Evolutionary conservation across 2,113 vertebrate genomes (phyloP).

Genomic region (Xenopus laevis): DNA sequence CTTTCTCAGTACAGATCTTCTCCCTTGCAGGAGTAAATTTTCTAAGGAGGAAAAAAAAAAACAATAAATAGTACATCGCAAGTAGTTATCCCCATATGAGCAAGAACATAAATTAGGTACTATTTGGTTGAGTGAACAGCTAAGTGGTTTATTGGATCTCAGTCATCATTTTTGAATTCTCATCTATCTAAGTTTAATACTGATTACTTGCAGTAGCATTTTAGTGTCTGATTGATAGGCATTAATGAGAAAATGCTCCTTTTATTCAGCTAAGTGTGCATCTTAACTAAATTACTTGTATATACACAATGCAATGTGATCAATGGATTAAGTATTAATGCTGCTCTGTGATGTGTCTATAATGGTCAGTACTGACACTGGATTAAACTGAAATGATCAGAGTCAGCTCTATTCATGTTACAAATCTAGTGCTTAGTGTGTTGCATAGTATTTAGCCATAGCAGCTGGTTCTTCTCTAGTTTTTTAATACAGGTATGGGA

Average conservation of each 20-base stretch:
- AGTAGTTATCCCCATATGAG: constrained; percentile 35
- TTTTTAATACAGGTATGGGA: no score
- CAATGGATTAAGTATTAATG: not conserved
- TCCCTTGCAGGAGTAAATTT: constrained; percentile 30
- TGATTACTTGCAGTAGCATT: constrained; percentile 14
- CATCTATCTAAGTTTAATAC: constrained; percentile 15
- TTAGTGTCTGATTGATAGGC: constrained; percentile 12
- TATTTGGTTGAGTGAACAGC: constrained; percentile 40
- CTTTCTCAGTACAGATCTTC: constrained; percentile 21
- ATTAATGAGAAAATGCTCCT: constrained; percentile 9
- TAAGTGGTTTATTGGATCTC: constrained; percentile 37
- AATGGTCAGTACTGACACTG: not conserved
- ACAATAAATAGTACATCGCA: constrained; percentile 18
- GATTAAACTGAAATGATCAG: not conserved
- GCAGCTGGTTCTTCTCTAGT: no score
- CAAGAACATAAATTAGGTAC: constrained; percentile 42
- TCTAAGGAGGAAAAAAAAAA: constrained; percentile 20
- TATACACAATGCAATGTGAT: not conserved
- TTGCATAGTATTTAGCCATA: no score
- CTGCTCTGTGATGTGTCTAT: not conserved
- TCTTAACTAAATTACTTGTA: not conserved
- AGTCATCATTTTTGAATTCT: constrained; percentile 28
- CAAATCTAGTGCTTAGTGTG: no score
- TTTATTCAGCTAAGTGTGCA: not conserved
- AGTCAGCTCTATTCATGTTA: no score